Evolutionary conservation across 2,797 vertebrate genomes (phyloP).

Genomic region (Perdix hodgsoniae): DNA sequence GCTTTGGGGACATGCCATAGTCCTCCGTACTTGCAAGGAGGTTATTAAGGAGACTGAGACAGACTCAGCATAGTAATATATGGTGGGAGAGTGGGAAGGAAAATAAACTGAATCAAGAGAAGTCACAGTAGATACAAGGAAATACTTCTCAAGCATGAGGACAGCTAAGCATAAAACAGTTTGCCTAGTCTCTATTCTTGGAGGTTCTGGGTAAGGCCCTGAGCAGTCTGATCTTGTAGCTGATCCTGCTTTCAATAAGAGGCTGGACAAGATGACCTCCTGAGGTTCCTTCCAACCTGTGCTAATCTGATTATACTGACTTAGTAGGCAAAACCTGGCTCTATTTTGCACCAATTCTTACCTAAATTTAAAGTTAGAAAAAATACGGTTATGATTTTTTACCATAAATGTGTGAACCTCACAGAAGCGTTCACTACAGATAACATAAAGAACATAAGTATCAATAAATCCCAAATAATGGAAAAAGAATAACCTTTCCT

Average conservation of each 20-base stretch:
- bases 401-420: neutral
- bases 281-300: neutral
- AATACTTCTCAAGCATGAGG: neutral
- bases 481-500: neutral
- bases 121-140: neutral
- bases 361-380: neutral
- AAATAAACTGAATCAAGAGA: neutral
- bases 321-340: neutral
- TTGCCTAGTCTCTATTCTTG: neutral
- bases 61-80: neutral
- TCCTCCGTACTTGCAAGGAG: neutral
- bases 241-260: neutral
- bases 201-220: neutral
- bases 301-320: neutral
- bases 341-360: neutral
- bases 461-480: neutral
- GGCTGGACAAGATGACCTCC: neutral
- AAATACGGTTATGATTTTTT: neutral
- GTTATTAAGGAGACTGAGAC: neutral
- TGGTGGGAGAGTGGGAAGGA: neutral
- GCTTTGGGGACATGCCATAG: neutral
- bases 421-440: neutral
- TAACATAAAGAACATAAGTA: accelerated
- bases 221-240: neutral
- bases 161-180: neutral